These are phyloP conservation scores for Criorhina ranunculi DNA, from an alignment of 2,888 invertebrate genomes.

Conservation along the genomic window DNA sequence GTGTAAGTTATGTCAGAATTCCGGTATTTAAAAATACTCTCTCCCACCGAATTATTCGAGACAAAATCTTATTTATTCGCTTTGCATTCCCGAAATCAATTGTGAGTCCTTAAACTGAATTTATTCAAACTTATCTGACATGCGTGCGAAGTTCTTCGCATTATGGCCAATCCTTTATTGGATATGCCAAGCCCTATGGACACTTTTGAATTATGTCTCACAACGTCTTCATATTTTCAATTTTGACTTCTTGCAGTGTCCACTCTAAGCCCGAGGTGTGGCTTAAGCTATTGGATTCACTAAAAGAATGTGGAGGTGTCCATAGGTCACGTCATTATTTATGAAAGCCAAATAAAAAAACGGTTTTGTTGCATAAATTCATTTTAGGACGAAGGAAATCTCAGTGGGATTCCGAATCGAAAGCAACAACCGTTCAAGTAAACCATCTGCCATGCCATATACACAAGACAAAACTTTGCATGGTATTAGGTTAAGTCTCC, in stretches of 20 bases:
- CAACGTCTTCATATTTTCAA: background rate
- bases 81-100: too few relatives aligned
- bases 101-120: background rate
- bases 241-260: background rate
- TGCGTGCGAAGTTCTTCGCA: background rate
- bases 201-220: background rate
- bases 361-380: constrained; percentile 4
- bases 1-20: too few relatives aligned
- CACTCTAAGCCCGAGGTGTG: background rate
- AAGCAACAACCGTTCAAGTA: background rate
- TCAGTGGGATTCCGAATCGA: constrained; percentile 1
- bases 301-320: background rate
- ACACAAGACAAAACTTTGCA: constrained; percentile 3
- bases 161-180: background rate
- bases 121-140: background rate
- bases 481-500: constrained; percentile 17
- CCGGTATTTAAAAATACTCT: background rate
- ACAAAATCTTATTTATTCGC: too few relatives aligned
- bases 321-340: background rate
- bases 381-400: background rate
- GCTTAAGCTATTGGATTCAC: background rate
- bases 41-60: background rate
- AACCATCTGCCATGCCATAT: background rate
- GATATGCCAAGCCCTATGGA: background rate
- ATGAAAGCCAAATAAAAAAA: background rate